Conservation (phyloP, 2,113 vertebrate genomes). For the Lipophrys pholis region DNA sequence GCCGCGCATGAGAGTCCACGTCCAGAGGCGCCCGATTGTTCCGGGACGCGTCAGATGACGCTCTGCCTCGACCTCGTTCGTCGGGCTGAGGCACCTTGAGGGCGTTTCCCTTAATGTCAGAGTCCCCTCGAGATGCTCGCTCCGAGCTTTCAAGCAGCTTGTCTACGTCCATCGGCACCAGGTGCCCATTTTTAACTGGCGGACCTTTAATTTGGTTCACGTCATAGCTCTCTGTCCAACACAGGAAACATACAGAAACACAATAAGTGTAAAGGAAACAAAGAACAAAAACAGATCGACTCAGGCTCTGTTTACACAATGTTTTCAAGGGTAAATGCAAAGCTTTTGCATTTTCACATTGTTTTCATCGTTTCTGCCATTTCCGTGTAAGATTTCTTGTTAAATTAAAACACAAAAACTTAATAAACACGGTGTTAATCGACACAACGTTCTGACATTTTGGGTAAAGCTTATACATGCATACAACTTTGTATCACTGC, state of each 20-base stretch:
- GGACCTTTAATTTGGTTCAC: conserved; percentile 78
- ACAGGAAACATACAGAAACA: neutral
- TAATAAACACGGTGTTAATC: too few species aligned
- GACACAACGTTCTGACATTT: too few species aligned
- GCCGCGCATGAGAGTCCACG: conserved; percentile 76
- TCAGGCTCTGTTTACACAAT: too few species aligned
- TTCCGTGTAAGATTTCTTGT: too few species aligned
- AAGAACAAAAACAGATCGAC: too few species aligned
- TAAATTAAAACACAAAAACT: too few species aligned
- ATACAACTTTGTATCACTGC: conserved; percentile 19
- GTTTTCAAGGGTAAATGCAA: too few species aligned
- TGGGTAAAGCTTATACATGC: neutral
- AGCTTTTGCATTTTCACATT: too few species aligned
- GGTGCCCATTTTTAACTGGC: conserved; percentile 91
- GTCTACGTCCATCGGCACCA: conserved; percentile 70
- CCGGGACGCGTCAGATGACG: conserved; percentile 67
- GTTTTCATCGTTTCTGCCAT: too few species aligned
- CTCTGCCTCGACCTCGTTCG: conserved; percentile 62
- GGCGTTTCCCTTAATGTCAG: conserved; percentile 68
- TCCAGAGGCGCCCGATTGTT: conserved; percentile 80
- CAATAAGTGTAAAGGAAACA: neutral
- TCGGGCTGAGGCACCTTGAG: conserved; percentile 78
- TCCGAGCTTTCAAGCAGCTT: conserved; percentile 50
- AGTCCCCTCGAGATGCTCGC: conserved; percentile 78
- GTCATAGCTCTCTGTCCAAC: conserved; percentile 82